A percentile compares a stretch with the other conserved stretches of the same genome.
phyloP scores from a whole-genome alignment of 2,113 vertebrate species.

The Lates calcarifer region DNA sequence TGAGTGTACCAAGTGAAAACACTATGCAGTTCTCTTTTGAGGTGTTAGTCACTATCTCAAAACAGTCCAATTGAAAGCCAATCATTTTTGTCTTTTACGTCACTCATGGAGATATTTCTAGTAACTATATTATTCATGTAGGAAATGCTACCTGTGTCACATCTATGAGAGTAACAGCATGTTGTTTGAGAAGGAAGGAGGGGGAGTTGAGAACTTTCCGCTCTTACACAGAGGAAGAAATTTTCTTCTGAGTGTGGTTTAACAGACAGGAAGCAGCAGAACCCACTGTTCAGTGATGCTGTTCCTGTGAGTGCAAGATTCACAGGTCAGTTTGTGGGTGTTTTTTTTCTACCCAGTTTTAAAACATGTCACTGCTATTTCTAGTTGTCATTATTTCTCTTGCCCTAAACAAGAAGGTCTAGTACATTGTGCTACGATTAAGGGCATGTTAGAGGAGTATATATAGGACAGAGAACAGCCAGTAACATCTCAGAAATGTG shows the following conservation, averaged over 20 bases:
- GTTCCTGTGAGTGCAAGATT: constrained; percentile 83
- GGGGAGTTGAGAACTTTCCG: constrained; percentile 82
- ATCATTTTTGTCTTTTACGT: constrained; percentile 6
- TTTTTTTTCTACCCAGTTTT: constrained; percentile 45
- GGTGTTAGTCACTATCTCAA: background rate
- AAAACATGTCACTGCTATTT: constrained; percentile 51
- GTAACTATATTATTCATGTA: constrained; percentile 15
- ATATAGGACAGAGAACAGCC: constrained; percentile 1
- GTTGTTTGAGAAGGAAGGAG: constrained; percentile 71
- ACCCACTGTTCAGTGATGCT: constrained; percentile 82
- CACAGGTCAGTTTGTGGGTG: constrained; percentile 85
- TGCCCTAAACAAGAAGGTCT: constrained; percentile 30
- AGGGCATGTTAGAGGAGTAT: background rate
- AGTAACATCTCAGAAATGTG: background rate
- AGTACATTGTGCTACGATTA: constrained; percentile 16
- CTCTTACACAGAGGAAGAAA: constrained; percentile 79
- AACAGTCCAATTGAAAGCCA: background rate
- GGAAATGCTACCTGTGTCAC: constrained; percentile 44
- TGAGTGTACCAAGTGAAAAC: background rate
- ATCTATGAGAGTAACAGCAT: constrained; percentile 44
- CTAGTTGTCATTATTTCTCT: constrained; percentile 21
- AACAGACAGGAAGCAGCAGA: constrained; percentile 89
- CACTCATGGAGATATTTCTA: constrained; percentile 9
- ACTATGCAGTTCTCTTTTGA: background rate
- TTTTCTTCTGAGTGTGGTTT: constrained; percentile 85